Evolutionary conservation across 30 jellyfish, hydroid and myxozoan genomes (phyloP), one percentile per base, ranked within the genome.

Genomic region (Aurelia sp.): DNA sequence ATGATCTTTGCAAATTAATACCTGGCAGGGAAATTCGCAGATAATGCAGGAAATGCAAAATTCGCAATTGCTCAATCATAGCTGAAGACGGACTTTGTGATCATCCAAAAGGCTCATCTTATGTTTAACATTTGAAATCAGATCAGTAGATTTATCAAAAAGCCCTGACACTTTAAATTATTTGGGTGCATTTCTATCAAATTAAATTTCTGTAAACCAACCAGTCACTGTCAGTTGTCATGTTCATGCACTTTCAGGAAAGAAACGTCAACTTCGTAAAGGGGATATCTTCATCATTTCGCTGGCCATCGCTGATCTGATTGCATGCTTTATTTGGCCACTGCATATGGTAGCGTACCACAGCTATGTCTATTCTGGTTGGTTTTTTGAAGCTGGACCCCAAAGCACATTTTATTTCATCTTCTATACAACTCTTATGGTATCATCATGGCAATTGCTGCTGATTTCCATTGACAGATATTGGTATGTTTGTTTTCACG

Each of bases 371-470:
- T 75, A 68, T 63, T 67, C 92, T 24, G 52, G 63, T 21, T 82
- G 92, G 92, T 82, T 82, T 55, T 82, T 82, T 35, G 70, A 74
- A 12, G 64, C 92, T 5, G 58, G 71, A 16, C 55, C 92, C 3
- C 92, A 82, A 58, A 72, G 86, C 20, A 78, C 85, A 41, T 82
- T 82, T 63, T 82, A 40, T 68, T 82, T 82, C 63, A 64, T 82
- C 35, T 82, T 82, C 80, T 82, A 82, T 78, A 82, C 92, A 20
- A 82, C 92, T 24, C 72, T 82, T 41, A 82, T 82, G 92, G 81
- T 82, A 27, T 82, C 92, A 18, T 82, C 92, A 16, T 82, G 92
- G 92, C 92, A 82, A 68, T 78, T 82, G 31, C 86, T 82, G 55
- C 76, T 82, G 57, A 82, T 82, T 72, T 48, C 92, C 10, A 30